Conservation (phyloP, 2,113 vertebrate genomes). For the Cyrtonyx montezumae region DNA sequence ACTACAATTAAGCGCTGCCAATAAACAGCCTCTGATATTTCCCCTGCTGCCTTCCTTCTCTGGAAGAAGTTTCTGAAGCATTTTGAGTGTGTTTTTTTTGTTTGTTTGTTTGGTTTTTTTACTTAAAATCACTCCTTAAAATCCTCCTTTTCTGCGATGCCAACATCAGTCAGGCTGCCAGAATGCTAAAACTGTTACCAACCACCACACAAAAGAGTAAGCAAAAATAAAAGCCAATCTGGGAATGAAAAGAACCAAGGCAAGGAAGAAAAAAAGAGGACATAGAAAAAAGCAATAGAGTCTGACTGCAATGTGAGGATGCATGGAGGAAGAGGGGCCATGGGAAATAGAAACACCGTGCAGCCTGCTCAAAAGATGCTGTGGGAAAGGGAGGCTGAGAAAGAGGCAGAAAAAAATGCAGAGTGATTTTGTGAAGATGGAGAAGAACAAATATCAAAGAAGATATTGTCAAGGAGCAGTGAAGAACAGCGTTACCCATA, state of each 20-base stretch:
- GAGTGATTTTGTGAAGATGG: background rate
- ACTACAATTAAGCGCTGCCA: background rate
- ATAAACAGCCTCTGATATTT: background rate
- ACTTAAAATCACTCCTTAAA: background rate
- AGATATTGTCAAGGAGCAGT: background rate
- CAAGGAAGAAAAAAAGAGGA: background rate
- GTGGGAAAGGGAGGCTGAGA: background rate
- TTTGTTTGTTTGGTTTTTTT: slow-evolving; percentile 34
- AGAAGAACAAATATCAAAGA: background rate
- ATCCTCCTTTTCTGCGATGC: background rate
- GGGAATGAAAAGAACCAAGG: slow-evolving; percentile 19
- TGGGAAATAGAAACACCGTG: background rate
- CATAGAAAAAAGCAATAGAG: background rate
- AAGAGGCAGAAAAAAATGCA: background rate
- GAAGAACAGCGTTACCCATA: background rate
- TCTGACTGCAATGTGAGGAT: background rate
- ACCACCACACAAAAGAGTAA: slow-evolving; percentile 1
- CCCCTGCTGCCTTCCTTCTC: background rate
- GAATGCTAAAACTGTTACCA: background rate
- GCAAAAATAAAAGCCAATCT: background rate
- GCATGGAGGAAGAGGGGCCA: background rate
- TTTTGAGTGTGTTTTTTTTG: background rate
- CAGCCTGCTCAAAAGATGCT: background rate
- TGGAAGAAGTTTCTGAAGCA: background rate
- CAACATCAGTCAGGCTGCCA: background rate